Conservation (phyloP, 1,140 invertebrate genomes). For the Nebria ingens region DNA sequence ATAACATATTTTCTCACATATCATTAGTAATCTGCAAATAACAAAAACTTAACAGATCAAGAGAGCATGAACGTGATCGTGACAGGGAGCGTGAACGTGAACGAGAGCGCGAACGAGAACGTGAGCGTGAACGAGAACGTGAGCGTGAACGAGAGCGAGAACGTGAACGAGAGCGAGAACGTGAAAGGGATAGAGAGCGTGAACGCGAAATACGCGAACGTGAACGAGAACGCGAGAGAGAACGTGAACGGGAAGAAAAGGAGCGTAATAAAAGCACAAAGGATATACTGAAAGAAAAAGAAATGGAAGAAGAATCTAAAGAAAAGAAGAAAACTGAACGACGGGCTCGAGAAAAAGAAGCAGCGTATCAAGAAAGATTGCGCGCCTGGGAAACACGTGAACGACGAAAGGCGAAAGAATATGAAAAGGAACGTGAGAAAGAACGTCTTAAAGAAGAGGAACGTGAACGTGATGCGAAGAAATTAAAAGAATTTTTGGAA, state of each 20-base stretch:
- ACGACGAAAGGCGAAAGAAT: conserved; percentile 84
- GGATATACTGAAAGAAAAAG: conserved; percentile 62
- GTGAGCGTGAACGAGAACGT: conserved; percentile 31
- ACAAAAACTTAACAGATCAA: too few species aligned
- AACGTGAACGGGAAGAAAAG: conserved; percentile 37
- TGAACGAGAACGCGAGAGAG: conserved; percentile 31
- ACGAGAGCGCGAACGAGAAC: conserved; percentile 33
- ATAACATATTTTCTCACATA: background rate
- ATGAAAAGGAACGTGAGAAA: conserved; percentile 81
- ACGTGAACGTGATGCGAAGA: conserved; percentile 78
- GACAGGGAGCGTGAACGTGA: conserved; percentile 23
- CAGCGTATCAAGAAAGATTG: conserved; percentile 77
- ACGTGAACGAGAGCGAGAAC: conserved; percentile 26
- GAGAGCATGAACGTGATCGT: conserved; percentile 15
- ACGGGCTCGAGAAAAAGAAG: conserved; percentile 85
- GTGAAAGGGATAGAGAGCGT: conserved; percentile 24
- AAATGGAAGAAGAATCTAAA: conserved; percentile 82
- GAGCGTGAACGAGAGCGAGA: conserved; percentile 39
- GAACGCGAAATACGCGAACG: conserved; percentile 23
- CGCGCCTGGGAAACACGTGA: conserved; percentile 89
- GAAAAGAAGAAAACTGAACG: conserved; percentile 85
- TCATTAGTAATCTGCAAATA: conserved; percentile 18
- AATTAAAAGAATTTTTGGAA: conserved; percentile 93
- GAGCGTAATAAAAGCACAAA: conserved; percentile 42
- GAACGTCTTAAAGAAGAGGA: conserved; percentile 76